Evolutionary conservation across 2,113 vertebrate species (phyloP).

Genomic region (Leucoraja erinaceus): DNA sequence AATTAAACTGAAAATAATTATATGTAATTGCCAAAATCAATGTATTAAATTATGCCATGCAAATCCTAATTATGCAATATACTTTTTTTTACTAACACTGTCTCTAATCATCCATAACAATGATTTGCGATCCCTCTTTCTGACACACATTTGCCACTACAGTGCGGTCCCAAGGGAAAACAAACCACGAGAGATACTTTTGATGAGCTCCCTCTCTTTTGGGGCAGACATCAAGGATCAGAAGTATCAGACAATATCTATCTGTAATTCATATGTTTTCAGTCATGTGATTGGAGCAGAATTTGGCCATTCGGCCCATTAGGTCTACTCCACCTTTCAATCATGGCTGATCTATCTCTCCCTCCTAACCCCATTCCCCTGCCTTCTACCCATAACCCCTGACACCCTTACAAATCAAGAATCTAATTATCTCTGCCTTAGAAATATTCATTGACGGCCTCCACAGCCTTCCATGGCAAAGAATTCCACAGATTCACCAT

Average conservation of each 20-base stretch:
- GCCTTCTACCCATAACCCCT: too few relatives aligned
- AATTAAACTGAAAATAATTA: neutral
- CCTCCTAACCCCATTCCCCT: too few relatives aligned
- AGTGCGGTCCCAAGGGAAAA: neutral
- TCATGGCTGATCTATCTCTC: too few relatives aligned
- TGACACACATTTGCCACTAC: neutral
- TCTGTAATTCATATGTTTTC: neutral
- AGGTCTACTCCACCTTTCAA: too few relatives aligned
- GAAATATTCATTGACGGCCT: too few relatives aligned
- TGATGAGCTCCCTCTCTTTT: neutral
- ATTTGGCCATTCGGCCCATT: too few relatives aligned
- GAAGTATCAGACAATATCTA: neutral
- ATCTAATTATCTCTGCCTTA: too few relatives aligned
- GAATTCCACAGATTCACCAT: too few relatives aligned
- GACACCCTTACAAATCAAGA: too few relatives aligned
- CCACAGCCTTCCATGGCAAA: too few relatives aligned
- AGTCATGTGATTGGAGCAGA: too few relatives aligned
- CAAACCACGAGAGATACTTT: neutral
- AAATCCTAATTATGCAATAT: slow-evolving; percentile 38
- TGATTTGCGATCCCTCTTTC: neutral
- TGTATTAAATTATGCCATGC: neutral
- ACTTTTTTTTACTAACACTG: neutral
- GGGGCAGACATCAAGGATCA: neutral
- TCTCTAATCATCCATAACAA: neutral
- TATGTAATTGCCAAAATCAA: neutral